Evolutionary conservation across 2,797 vertebrate genomes (phyloP).

Genomic region (Syngnathus acus): DNA sequence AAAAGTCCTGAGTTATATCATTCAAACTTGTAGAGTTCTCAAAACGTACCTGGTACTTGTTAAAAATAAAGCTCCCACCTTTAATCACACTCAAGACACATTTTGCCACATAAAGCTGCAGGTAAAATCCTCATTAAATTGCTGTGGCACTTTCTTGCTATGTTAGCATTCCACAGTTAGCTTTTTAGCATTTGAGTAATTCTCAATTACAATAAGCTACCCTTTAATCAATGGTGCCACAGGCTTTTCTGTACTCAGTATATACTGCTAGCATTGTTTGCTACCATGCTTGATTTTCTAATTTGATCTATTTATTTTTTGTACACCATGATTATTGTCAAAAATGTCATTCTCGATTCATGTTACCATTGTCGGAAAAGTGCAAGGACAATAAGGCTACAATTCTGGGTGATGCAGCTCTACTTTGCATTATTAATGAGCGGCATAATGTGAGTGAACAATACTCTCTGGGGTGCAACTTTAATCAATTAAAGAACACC

Average conservation of each 20-base stretch:
- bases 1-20: too few relatives aligned
- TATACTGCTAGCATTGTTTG: neutral
- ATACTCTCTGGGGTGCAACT: slow-evolving; percentile 25
- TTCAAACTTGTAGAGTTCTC: too few relatives aligned
- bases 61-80: too few relatives aligned
- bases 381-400: neutral
- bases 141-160: too few relatives aligned
- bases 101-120: too few relatives aligned
- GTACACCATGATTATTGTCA: neutral
- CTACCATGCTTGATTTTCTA: neutral
- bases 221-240: neutral
- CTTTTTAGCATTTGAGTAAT: too few relatives aligned
- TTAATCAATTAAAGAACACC: slow-evolving; percentile 28
- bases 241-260: neutral
- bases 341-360: slow-evolving; percentile 2
- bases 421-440: slow-evolving; percentile 28
- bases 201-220: too few relatives aligned
- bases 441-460: slow-evolving; percentile 22
- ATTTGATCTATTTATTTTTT: neutral
- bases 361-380: neutral
- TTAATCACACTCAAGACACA: too few relatives aligned
- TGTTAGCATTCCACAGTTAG: too few relatives aligned
- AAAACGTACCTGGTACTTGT: too few relatives aligned
- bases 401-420: neutral
- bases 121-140: too few relatives aligned